phyloP scores from a whole-genome alignment of 2,888 invertebrate genomes.

The Cryptophagus acutangulus region DNA sequence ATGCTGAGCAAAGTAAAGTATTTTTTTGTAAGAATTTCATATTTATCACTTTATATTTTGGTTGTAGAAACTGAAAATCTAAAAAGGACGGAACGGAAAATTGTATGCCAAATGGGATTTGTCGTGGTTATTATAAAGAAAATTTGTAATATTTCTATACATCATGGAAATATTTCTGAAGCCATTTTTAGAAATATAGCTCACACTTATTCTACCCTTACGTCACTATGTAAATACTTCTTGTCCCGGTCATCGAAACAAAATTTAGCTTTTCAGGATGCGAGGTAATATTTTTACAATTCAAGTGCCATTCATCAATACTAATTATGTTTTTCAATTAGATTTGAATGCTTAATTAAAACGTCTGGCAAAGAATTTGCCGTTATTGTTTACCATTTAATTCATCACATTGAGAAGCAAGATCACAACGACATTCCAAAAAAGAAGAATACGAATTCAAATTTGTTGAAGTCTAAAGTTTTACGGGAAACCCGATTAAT shows the following conservation, averaged over 20 bases:
- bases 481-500: slow-evolving; percentile 59
- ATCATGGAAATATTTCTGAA: slow-evolving; percentile 54
- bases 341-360: slow-evolving; percentile 55
- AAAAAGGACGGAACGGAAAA: slow-evolving; percentile 52
- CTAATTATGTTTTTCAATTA: slow-evolving; percentile 32
- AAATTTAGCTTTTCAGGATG: slow-evolving; percentile 51
- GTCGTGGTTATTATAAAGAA: slow-evolving; percentile 52
- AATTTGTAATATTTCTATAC: slow-evolving; percentile 51
- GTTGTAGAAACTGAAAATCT: slow-evolving; percentile 47
- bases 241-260: slow-evolving; percentile 48
- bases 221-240: slow-evolving; percentile 58
- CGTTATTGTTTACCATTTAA: slow-evolving; percentile 53
- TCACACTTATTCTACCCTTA: slow-evolving; percentile 53
- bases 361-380: slow-evolving; percentile 58
- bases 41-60: slow-evolving; percentile 21
- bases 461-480: slow-evolving; percentile 49
- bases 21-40: neutral
- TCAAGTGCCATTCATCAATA: neutral
- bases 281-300: slow-evolving; percentile 43
- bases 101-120: slow-evolving; percentile 56
- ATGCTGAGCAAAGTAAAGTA: slow-evolving; percentile 38
- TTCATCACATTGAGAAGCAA: slow-evolving; percentile 53
- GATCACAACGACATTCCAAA: slow-evolving; percentile 33
- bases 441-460: slow-evolving; percentile 37
- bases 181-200: slow-evolving; percentile 54